Evolutionary conservation across 2,113 vertebrate genomes (phyloP), one percentile per base, ranked within the genome.

Genomic region (Rhea pennata): DNA sequence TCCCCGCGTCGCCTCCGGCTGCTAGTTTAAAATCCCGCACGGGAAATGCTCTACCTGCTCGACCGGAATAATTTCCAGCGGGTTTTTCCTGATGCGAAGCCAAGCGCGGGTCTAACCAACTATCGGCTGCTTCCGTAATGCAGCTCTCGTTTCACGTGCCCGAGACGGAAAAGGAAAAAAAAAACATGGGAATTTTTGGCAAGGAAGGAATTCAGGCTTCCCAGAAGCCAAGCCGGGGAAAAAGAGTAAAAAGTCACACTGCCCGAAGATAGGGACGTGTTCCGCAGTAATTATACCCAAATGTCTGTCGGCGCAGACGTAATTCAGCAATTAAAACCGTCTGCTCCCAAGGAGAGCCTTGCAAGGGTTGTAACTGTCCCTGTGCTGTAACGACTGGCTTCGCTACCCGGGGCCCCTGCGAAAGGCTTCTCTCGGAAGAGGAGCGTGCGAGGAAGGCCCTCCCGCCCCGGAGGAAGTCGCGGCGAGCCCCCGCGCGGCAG

Each of bases 11-110:
- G 36, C 36, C 36, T 36, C 36, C 36, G 36, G 36, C 36, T 36
- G 36, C 36, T 44, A 44, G 87, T 87, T 90, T 85, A 85, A 88
- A 88, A 94, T 84, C 89, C 90, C 75, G 78, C 71, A 69, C 16
- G 5, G 59, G 40, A 90, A 87, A 81, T 89, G 20, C 40, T 66
- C 31, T 64, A 91, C 59, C 90, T 92, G 58, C 67, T 65, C 42
- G 75, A 73, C 51, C 17, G 31, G 40, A 95, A 85, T 75, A 8
- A 71, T 65, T 96, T 94, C 54, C 70, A 88, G 84, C 53, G 62
- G 76, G 80, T 86, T 92, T 92, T 87, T 87, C 77, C 88, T 78
- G 31, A 40, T 64, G 29, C 8, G 2, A 83, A 92, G 74, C 79
- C 91, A 94, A 67, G 84, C 4, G 3, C 0, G 0, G 80, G 40